These are phyloP conservation scores for Dasysyrphus albostriatus DNA, from an alignment of 2,888 invertebrate genomes.

Conservation along the genomic window DNA sequence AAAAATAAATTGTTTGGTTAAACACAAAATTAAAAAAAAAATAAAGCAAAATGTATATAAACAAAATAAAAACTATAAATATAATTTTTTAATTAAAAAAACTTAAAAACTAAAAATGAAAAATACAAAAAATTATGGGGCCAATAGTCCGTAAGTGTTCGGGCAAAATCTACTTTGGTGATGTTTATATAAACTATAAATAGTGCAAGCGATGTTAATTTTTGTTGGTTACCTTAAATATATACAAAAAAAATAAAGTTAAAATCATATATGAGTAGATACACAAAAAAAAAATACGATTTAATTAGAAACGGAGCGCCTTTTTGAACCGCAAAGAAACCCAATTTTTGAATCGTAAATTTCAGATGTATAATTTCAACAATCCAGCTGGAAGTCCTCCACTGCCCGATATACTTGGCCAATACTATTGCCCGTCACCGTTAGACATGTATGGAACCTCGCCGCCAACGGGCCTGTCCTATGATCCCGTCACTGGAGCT, in stretches of 20 bases:
- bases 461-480: constrained; percentile 78
- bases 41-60: constrained; percentile 63
- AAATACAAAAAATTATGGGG: constrained; percentile 80
- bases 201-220: constrained; percentile 76
- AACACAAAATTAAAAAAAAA: constrained; percentile 32
- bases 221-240: constrained; percentile 75
- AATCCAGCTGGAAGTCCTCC: constrained; percentile 83
- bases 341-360: constrained; percentile 82
- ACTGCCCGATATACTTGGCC: constrained; percentile 83
- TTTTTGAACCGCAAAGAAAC: constrained; percentile 75
- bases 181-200: constrained; percentile 78
- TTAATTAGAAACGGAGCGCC: constrained; percentile 76
- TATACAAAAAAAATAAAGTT: constrained; percentile 29
- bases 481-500: constrained; percentile 79
- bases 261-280: constrained; percentile 74
- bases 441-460: constrained; percentile 81
- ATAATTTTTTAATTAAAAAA: constrained; percentile 69
- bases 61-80: constrained; percentile 52
- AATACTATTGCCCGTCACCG: constrained; percentile 80
- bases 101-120: constrained; percentile 62
- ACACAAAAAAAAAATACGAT: constrained; percentile 74
- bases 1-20: constrained; percentile 69
- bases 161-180: constrained; percentile 84
- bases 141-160: constrained; percentile 84
- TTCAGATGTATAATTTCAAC: constrained; percentile 84